Base-by-base conservation (phyloP, 2,797 vertebrate genomes). In the Typhlichthys subterraneus region DNA sequence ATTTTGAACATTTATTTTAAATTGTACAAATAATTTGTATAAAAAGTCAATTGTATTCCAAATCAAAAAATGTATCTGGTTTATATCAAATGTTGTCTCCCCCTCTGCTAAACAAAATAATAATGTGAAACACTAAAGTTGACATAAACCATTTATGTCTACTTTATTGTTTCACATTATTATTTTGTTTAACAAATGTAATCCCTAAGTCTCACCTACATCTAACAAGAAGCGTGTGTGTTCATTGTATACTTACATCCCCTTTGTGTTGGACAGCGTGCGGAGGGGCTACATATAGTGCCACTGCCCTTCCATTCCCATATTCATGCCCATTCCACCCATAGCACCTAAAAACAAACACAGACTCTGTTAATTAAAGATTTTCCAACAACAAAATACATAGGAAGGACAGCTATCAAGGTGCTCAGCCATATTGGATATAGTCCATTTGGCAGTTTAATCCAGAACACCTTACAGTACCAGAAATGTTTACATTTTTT, bases 221-320 rank as follows among this genome's bases (percentile, higher is more conserved):
- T 38, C 33, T 38, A 38, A 38, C 33, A 38, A 5, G 2, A 31
- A 12, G 4, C n/a, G 45, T 46, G 14, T 58, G 54, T 23, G 17
- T 45, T 91, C 81, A 69, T 29, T 87, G 89, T 87, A 89, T 96
- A 99, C 97, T 98, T 97, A 99, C 97, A 94, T 97, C 93, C 94
- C 93, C 94, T 94, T 95, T 95, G 80, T 93, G 94, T 95, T 95
- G 95, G 94, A 73, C 49, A 45, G 93, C 93, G 93, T 94, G 93
- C 92, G 90, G 93, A 91, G 93, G 93, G 94, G 94, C 98, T 98
- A 99, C 97, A 99, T 99, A 95, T 99, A 99, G 96, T 99, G 97
- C 97, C 97, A 99, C 90, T 99, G 97, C 93, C 97, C 97, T 94
- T 99, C 97, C 97, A 99, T 99, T 88, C 97, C 97, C 96, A 99